phyloP scores from a whole-genome alignment of 2,888 invertebrate species.

The Rotaria magnacalcarata region DNA sequence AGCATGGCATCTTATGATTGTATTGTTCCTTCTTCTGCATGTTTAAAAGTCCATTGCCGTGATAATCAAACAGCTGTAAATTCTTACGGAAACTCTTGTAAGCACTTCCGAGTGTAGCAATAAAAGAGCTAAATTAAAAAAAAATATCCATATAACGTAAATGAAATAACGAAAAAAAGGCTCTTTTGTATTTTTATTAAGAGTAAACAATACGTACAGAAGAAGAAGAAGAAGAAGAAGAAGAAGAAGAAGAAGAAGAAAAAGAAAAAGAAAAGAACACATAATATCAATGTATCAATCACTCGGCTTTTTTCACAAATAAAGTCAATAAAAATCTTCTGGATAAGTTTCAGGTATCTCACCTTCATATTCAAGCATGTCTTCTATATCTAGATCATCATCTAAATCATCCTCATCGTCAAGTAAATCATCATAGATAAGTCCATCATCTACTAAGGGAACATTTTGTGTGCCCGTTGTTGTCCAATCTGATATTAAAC shows the following conservation, averaged over 20 bases:
- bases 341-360: slow-evolving; percentile 6
- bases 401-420: slow-evolving; percentile 1
- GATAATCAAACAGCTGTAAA: too few species aligned
- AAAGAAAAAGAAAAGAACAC: neutral
- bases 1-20: too few species aligned
- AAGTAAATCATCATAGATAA: neutral
- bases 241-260: neutral
- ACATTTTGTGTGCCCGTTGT: neutral
- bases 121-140: too few species aligned
- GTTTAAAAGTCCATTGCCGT: too few species aligned
- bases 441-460: neutral
- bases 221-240: too few species aligned
- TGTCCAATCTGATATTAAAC: neutral
- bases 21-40: too few species aligned
- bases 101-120: too few species aligned
- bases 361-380: slow-evolving; percentile 19
- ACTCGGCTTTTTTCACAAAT: neutral
- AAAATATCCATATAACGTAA: too few species aligned
- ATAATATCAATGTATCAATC: neutral
- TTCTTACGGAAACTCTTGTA: too few species aligned
- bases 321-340: slow-evolving; percentile 1
- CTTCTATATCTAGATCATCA: slow-evolving; percentile 18
- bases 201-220: too few species aligned
- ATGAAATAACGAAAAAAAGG: neutral
- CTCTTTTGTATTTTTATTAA: too few species aligned